Base-by-base conservation (phyloP, 2,888 invertebrate species). In the Ferdinandea cuprea region DNA sequence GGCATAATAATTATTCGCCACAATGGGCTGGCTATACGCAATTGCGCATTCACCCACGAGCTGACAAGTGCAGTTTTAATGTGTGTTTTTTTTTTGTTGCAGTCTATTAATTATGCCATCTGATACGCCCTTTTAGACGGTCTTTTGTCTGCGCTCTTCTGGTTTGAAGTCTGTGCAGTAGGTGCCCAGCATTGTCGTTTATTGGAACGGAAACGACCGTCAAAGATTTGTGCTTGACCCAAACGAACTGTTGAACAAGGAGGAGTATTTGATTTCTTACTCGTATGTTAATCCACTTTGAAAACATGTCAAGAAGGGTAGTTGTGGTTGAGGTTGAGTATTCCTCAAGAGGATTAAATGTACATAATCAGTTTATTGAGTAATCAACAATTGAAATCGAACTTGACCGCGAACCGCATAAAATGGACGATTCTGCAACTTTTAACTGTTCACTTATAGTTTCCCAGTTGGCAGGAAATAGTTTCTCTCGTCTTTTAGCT, bases 111-210 rank as follows among this genome's bases (percentile, higher is more conserved):
- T 54, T 73, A 66, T 73, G 73, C 61, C 35, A 78, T 66, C 63
- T 52, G 84, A 77, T 80, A 76, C 65, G 72, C 72, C 73, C 85
- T 85, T 79, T 69, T 80, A 76, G 83, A 72, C 25, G 63, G 58
- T 50, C 68, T 80, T 80, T 80, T 80, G 69, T 74, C 56, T 68
- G 73, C 8, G 46, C 13, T 37, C 35, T 30, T 54, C 19, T 28
- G 30, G 15, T 8, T 44, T 15, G n/a, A 44, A 11, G 21, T 44
- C 1, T 37, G 32, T 66, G 28, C 42, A 48, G 66, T 48, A 44
- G 37, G 17, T 37, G 50, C 17, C 66, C 11, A 42, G 32, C 32
- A 58, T 58, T 58, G 58, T 8, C 61, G 46, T 59, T 80, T 61
- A 74, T 63, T 74, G 58, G 69, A 74, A 58, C 74, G 69, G 68